phyloP scores from a whole-genome alignment of 2,797 vertebrate genomes.

The Notolepis coatsorum region DNA sequence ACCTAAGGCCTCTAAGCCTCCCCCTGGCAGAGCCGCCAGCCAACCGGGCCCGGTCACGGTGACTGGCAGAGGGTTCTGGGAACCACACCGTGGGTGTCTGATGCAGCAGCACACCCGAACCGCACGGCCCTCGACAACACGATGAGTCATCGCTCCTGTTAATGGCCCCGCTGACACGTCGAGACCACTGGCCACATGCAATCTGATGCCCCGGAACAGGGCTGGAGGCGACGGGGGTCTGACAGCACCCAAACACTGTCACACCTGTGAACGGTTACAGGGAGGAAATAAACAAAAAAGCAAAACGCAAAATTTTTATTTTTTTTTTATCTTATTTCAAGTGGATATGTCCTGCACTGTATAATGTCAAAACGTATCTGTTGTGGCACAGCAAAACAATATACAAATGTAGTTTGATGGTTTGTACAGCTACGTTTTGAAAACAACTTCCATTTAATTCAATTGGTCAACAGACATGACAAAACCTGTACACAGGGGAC shows the following conservation, averaged over 20 bases:
- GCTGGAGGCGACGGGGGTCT: slow-evolving; percentile 42
- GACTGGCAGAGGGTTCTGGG: slow-evolving; percentile 75
- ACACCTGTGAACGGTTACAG: slow-evolving; percentile 27
- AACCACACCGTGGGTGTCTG: slow-evolving; percentile 74
- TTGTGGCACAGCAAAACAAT: background rate
- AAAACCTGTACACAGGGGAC: slow-evolving; percentile 12
- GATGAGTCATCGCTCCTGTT: slow-evolving; percentile 74
- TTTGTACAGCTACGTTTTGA: background rate
- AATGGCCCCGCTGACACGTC: slow-evolving; percentile 71
- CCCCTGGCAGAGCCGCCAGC: slow-evolving; percentile 66
- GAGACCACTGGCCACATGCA: slow-evolving; percentile 36
- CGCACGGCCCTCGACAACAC: slow-evolving; percentile 72
- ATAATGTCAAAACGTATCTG: background rate
- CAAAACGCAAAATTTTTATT: too few relatives aligned
- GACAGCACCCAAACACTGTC: slow-evolving; percentile 32
- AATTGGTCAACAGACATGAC: slow-evolving; percentile 1
- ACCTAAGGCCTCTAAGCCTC: slow-evolving; percentile 70
- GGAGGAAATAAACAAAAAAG: too few relatives aligned
- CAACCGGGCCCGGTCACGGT: slow-evolving; percentile 70
- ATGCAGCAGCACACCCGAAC: slow-evolving; percentile 68
- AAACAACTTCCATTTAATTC: background rate
- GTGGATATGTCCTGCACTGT: background rate
- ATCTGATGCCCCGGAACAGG: slow-evolving; percentile 49
- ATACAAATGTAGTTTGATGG: background rate
- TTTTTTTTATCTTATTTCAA: background rate